Evolutionary conservation across 1,140 invertebrate species (phyloP).

Genomic region (Ericerus pela): DNA sequence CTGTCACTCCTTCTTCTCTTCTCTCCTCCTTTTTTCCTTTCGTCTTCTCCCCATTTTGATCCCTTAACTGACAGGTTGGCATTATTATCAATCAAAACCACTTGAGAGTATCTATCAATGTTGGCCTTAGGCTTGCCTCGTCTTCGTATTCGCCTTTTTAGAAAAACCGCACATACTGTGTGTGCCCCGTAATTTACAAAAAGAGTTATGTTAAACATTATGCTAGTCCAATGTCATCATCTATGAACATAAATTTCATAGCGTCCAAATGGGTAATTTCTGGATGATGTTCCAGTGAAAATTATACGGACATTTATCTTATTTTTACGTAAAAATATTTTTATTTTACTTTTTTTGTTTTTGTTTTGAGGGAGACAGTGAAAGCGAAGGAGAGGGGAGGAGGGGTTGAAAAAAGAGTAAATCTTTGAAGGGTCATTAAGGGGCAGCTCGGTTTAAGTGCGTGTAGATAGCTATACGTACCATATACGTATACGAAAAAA

Average conservation of each 20-base stretch:
- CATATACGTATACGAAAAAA: too few relatives aligned
- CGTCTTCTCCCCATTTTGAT: constrained; percentile 7
- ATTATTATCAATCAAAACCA: constrained; percentile 10
- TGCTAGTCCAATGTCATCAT: constrained; percentile 1
- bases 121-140: not conserved
- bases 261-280: not conserved
- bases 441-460: too few relatives aligned
- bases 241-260: constrained; percentile 7
- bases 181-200: constrained; percentile 5
- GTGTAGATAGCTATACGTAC: too few relatives aligned
- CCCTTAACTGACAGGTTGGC: constrained; percentile 10
- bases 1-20: too few relatives aligned
- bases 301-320: constrained; percentile 10
- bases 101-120: not conserved
- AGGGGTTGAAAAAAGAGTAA: too few relatives aligned
- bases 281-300: constrained; percentile 6
- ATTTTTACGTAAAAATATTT: too few relatives aligned
- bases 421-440: too few relatives aligned
- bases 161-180: not conserved
- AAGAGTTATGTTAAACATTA: constrained; percentile 11
- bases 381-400: too few relatives aligned
- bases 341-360: too few relatives aligned
- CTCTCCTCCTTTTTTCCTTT: too few relatives aligned
- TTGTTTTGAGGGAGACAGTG: too few relatives aligned
- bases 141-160: not conserved